Conservation (phyloP, 2,888 invertebrate species). For the Achlya flavicornis region DNA sequence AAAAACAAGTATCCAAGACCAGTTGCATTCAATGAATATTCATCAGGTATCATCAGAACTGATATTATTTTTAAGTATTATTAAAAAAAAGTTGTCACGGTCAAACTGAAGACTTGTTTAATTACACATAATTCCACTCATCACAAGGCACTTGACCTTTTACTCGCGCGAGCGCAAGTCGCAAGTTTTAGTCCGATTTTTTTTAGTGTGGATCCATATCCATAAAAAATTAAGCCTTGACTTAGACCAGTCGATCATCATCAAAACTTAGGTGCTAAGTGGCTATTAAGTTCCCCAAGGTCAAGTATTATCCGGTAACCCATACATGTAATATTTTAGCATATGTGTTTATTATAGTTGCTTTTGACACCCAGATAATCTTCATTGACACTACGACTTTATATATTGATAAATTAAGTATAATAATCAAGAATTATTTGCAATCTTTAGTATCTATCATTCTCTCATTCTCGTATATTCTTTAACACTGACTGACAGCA, state of each 20-base stretch:
- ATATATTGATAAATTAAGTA: too few relatives aligned
- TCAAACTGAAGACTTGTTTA: conserved; percentile 19
- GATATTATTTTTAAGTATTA: not conserved
- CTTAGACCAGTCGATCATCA: conserved; percentile 29
- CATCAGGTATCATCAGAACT: not conserved
- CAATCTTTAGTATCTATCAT: too few relatives aligned
- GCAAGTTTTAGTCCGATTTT: conserved; percentile 32
- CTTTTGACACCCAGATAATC: not conserved
- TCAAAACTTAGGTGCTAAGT: conserved; percentile 31
- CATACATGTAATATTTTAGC: not conserved
- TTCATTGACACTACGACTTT: not conserved
- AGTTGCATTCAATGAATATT: conserved; percentile 7
- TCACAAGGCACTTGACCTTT: conserved; percentile 37
- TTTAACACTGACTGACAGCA: too few relatives aligned
- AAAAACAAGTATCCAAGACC: not conserved
- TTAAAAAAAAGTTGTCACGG: conserved; percentile 1
- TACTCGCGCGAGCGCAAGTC: conserved; percentile 20
- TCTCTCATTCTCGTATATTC: too few relatives aligned
- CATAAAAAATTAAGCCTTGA: conserved; percentile 32
- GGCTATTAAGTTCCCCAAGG: conserved; percentile 31
- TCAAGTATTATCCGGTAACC: not conserved
- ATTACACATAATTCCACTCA: conserved; percentile 27
- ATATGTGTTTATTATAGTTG: not conserved
- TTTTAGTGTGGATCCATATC: conserved; percentile 11
- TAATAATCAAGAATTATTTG: too few relatives aligned